Conservation (phyloP, 2,888 invertebrate species). For the Scelioninae gen. 2 region DNA sequence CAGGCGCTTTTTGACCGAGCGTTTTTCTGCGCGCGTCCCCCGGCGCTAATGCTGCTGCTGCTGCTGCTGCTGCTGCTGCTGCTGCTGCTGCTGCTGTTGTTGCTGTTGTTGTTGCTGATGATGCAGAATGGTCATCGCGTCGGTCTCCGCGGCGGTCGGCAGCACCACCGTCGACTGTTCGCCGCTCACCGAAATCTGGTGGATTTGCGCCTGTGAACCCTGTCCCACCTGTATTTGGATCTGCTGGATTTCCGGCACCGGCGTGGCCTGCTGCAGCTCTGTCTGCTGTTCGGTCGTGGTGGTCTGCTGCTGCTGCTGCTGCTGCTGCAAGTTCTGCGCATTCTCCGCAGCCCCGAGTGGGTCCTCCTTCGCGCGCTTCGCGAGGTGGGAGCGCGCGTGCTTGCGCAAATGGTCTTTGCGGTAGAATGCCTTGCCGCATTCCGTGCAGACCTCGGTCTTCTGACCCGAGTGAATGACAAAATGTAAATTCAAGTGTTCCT, state of each 20-base stretch:
- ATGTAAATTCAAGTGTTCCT: constrained; percentile 91
- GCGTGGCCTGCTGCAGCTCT: constrained; percentile 60
- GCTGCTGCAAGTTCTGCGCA: constrained; percentile 74
- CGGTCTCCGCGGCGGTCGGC: constrained; percentile 77
- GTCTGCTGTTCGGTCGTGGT: constrained; percentile 53
- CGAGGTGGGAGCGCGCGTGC: constrained; percentile 80
- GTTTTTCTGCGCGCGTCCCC: constrained; percentile 15
- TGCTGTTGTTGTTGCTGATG: constrained; percentile 72
- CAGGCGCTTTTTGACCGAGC: constrained; percentile 18
- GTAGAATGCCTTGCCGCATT: constrained; percentile 93
- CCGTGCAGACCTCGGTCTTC: constrained; percentile 90
- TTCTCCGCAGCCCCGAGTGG: constrained; percentile 68
- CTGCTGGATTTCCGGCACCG: constrained; percentile 63
- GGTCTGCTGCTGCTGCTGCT: constrained; percentile 68
- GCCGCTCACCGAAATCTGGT: constrained; percentile 72
- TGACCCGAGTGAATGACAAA: constrained; percentile 94
- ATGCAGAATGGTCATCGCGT: constrained; percentile 74
- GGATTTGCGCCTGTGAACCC: constrained; percentile 74
- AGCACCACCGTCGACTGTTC: constrained; percentile 77
- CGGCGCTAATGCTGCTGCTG: constrained; percentile 58
- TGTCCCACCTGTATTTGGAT: constrained; percentile 71
- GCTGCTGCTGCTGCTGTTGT: constrained; percentile 59
- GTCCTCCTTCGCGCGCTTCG: constrained; percentile 85
- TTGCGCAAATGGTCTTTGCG: constrained; percentile 91
- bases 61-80: constrained; percentile 55